Base-by-base conservation (phyloP, 2,797 vertebrate genomes). In the Halcyon smyrnensis region DNA sequence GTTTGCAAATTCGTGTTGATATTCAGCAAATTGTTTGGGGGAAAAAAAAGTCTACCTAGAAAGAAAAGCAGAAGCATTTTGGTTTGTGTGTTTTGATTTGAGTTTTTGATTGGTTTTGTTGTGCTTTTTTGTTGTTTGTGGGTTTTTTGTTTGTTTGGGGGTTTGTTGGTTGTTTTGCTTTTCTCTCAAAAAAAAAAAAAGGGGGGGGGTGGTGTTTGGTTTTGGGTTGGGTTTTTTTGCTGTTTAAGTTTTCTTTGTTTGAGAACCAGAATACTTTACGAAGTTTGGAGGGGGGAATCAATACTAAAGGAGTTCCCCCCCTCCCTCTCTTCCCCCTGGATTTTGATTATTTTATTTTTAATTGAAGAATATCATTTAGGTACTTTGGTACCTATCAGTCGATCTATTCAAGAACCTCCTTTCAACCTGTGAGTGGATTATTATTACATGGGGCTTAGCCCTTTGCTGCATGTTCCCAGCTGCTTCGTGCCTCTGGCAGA, bases 41-140 rank as follows among this genome's bases (percentile, higher is more conserved):
- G n/a, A n/a, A 54, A 30, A 41, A 92, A 94, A 73, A 43, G 68
- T 96, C 78, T 97, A 97, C 96, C 96, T 97, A 90, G 90, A 97
- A 97, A 93, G 81, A 89, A 91, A 97, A 97, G 93, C 86, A 97
- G 84, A 96, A 87, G 36, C 28, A 28, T 91, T 94, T 94, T 92
- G 74, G 65, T 80, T 59, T 53, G 36, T 51, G 48, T 25, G 25
- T 15, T 50, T 50, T 50, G 48, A 15, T 50, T 27, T 30, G 51
- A 14, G 15, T 23, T 50, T 30, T 10, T 53, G 15, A 6, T 53
- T 84, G 43, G 39, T 9, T 30, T 30, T 30, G 48, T 45, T 19
- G 48, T 37, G 48, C 15, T 50, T 50, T 50, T 48, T 50, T 37
- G 10, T 37, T 37, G 37, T 37, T 37, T n/a, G n/a, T n/a, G 13